A percentile compares a stretch with the other conserved stretches of the same genome.
phyloP scores from a whole-genome alignment of 2,797 vertebrate species.

The Halcyon chelicuti region DNA sequence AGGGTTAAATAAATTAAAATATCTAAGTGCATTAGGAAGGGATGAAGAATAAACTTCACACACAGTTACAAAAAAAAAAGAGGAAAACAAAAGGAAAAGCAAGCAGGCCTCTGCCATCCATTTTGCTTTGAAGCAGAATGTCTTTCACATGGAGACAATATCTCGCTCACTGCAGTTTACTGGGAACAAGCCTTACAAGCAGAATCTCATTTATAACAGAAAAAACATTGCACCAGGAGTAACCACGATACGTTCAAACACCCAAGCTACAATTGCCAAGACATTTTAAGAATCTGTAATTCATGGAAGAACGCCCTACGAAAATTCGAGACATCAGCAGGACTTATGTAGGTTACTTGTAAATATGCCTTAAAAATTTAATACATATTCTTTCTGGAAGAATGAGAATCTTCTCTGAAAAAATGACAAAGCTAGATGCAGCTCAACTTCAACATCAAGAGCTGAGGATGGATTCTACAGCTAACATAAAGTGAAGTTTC shows the following conservation, averaged over 20 bases:
- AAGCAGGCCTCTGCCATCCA: fast-evolving
- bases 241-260: not conserved
- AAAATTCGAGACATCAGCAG: not conserved
- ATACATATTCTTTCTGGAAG: not conserved
- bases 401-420: not conserved
- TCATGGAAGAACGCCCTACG: not conserved
- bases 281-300: not conserved
- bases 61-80: not conserved
- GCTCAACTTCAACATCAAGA: not conserved
- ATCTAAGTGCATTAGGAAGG: not conserved
- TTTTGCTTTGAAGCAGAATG: not conserved
- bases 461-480: not conserved
- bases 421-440: not conserved
- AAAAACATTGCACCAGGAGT: not conserved
- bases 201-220: not conserved
- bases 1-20: not conserved
- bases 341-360: not conserved
- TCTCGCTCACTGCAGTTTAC: not conserved
- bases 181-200: not conserved
- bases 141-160: not conserved
- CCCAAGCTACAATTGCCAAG: not conserved
- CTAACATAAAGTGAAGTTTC: not conserved
- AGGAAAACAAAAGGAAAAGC: not conserved
- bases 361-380: constrained; percentile 27
- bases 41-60: not conserved